Evolutionary conservation across 2,797 vertebrate species (phyloP), one percentile per base, ranked within the genome.

Genomic region (Agapornis canus): DNA sequence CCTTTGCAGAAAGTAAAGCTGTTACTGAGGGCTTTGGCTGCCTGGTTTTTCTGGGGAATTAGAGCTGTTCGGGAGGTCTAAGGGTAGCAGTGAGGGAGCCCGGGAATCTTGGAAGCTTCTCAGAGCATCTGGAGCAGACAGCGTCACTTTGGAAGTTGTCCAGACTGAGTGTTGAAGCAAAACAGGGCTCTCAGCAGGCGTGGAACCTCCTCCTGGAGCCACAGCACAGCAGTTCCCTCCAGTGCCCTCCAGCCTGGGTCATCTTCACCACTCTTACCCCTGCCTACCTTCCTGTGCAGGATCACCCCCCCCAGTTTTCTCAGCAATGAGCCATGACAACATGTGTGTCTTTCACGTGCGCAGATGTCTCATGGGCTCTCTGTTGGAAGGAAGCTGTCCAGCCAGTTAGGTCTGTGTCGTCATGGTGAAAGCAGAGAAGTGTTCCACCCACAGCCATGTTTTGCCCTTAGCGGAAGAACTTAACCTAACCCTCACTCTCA

Each of bases 311-410:
- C 73, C 1, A 2, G 9, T 73, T 51, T 84, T 86, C 49, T 83
- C 69, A 86, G 71, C 90, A 71, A 89, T 1, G 1, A 88, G 57
- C 35, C 68, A 29, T 39, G 69, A 56, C 94, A 92, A 85, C 63
- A 69, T 72, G 43, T 61, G 68, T 40, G 29, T 86, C 26, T 81
- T 57, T 86, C 85, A 37, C 39, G 1, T 39, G 26, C 3, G 2
- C 49, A 76, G 8, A 60, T 18, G 19, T 89, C 86, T 83, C 59
- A 76, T 61, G 79, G 18, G 64, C 32, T 70, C 61, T 75, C 39
- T 87, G 31, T 70, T 70, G 57, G 84, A 89, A 96, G 93, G 70
- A 96, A 89, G 69, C 70, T 86, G 93, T 73, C 66, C 72, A 93
- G 94, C 93, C 94, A 83, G 80, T 95, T 87, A 91, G 68, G 59